Base-by-base conservation (phyloP, 2,797 vertebrate genomes). In the Huso huso region DNA sequence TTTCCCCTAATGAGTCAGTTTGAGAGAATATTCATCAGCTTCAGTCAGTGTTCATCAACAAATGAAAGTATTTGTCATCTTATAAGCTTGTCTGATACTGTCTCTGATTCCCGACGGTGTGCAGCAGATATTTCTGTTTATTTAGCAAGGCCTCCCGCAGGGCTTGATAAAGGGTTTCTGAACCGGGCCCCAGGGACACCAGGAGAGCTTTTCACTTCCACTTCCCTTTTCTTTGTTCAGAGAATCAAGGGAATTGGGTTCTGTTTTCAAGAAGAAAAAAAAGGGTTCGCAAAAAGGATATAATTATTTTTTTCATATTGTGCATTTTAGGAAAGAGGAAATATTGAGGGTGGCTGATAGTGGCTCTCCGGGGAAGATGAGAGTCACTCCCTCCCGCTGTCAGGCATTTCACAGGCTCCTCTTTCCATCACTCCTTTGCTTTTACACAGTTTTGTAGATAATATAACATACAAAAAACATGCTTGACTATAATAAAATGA, bases 181-280 rank as follows among this genome's bases (percentile, higher is more conserved):
- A 87, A 85, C 83, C 69, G 73, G 66, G 73, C 73, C 79, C 83
- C 69, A 65, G 79, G 83, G 86, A 85, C 68, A 78, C 77, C 78
- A 80, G 23, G 82, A 83, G 77, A 81, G 68, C 79, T 78, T 84
- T 87, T 90, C 86, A 87, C 78, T 87, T 88, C 78, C 79, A 70
- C 83, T 90, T 93, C 80, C 84, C 86, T 2, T 80, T 89, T 77
- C 84, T 85, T 88, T 90, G 80, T 87, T 84, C 82, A 78, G 87
- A 88, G 82, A 82, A 76, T 75, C 79, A 79, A 71, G 69, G 67
- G 67, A 85, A 70, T 71, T 74, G 63, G 66, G 64, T 55, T 73
- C 61, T 64, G 53, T 76, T 85, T 81, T 78, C 23, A 37, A 37
- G 23, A 18, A 18, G 15, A 18, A 37, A 37, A 37, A 37, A 37